Conservation (phyloP, 2,113 vertebrate genomes). For the Machaerirhynchus nigripectus region DNA sequence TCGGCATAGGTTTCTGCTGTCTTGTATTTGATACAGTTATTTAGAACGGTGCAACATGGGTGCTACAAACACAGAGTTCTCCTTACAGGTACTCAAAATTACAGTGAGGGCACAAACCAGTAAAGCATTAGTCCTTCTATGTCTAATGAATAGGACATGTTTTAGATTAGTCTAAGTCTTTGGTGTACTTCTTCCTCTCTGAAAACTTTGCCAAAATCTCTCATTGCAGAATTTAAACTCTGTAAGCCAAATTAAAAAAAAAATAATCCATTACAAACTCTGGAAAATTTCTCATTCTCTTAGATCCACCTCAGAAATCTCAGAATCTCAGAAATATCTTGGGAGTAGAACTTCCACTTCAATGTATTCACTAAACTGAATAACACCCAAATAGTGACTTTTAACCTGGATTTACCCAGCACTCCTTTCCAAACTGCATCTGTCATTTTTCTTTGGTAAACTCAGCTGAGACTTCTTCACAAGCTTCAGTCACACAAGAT, state of each 20-base stretch:
- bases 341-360: not conserved
- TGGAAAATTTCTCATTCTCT: not conserved
- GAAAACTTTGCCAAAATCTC: conserved; percentile 17
- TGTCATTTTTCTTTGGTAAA: not conserved
- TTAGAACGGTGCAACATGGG: not conserved
- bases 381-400: not conserved
- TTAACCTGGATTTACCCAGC: not conserved
- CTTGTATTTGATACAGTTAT: not conserved
- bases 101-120: not conserved
- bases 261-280: not conserved
- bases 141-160: not conserved
- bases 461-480: not conserved
- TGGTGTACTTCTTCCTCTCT: not conserved
- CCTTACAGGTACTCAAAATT: not conserved
- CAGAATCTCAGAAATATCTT: conserved; percentile 23
- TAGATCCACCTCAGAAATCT: not conserved
- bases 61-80: not conserved
- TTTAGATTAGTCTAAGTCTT: not conserved
- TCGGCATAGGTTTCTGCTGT: not conserved
- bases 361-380: not conserved
- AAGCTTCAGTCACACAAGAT: not conserved
- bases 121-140: not conserved
- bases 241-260: conserved; percentile 9
- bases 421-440: not conserved
- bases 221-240: conserved; percentile 14